Percentiles rank a stretch among this genome's conserved stretches.
Conservation (phyloP, 2,797 vertebrate species). For the Naso thynnoides region DNA sequence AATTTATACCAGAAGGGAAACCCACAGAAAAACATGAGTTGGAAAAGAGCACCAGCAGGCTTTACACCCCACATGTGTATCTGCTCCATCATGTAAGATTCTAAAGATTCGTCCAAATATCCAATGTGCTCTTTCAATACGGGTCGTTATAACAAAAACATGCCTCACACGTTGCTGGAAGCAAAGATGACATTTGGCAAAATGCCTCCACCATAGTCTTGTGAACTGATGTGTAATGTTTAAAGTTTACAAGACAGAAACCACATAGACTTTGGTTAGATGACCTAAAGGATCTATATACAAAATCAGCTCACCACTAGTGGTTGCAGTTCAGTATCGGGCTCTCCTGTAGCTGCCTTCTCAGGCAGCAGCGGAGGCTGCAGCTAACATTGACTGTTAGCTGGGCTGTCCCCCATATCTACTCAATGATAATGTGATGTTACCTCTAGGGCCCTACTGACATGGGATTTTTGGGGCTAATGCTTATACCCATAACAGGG, state of each 20-base stretch:
- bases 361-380: too few relatives aligned
- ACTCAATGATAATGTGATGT: too few relatives aligned
- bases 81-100: background rate
- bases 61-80: background rate
- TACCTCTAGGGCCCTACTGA: too few relatives aligned
- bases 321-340: too few relatives aligned
- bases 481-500: too few relatives aligned
- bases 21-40: constrained; percentile 9
- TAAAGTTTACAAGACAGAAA: background rate
- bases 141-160: background rate
- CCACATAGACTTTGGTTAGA: background rate
- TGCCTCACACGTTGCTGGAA: background rate
- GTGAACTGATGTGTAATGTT: background rate
- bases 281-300: background rate
- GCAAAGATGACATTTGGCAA: background rate
- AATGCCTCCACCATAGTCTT: background rate
- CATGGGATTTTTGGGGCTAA: too few relatives aligned
- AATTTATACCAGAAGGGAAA: constrained; percentile 39
- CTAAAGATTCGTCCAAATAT: constrained; percentile 8
- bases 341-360: too few relatives aligned
- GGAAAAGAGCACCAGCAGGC: constrained; percentile 5
- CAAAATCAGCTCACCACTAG: too few relatives aligned
- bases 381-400: too few relatives aligned
- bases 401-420: too few relatives aligned
- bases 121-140: background rate